Percentiles rank a stretch among this genome's conserved stretches.
phyloP scores from a whole-genome alignment of 2,888 invertebrate genomes.

The Temnothorax ravouxi region DNA sequence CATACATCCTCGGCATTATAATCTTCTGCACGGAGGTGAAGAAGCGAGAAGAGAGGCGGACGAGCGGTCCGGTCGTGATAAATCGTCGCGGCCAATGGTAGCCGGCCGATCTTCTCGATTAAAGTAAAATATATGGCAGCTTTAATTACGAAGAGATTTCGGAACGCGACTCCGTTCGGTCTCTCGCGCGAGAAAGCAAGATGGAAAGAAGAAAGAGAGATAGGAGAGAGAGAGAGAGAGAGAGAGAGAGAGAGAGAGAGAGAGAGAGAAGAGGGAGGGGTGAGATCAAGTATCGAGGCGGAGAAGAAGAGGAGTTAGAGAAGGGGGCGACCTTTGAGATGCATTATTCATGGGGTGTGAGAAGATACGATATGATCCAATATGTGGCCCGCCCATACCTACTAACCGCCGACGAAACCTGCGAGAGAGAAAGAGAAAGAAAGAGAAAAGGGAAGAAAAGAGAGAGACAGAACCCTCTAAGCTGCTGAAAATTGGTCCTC shows the following conservation, averaged over 20 bases:
- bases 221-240: conserved; percentile 31
- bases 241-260: conserved; percentile 39
- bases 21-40: conserved; percentile 66
- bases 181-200: conserved; percentile 21
- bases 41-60: conserved; percentile 56
- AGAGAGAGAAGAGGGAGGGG: conserved; percentile 63
- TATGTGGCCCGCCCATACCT: conserved; percentile 82
- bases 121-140: conserved; percentile 84
- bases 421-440: conserved; percentile 59
- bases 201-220: conserved; percentile 25
- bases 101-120: conserved; percentile 81
- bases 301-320: conserved; percentile 53
- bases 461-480: conserved; percentile 75
- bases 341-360: conserved; percentile 86
- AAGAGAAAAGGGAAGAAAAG: conserved; percentile 46
- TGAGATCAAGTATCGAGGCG: conserved; percentile 60
- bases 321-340: conserved; percentile 79
- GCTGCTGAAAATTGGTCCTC: conserved; percentile 85
- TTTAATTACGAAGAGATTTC: conserved; percentile 83
- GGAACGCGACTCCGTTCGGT: conserved; percentile 71
- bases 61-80: conserved; percentile 72
- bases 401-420: conserved; percentile 69
- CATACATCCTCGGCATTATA: conserved; percentile 70
- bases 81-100: conserved; percentile 79
- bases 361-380: conserved; percentile 86